Base-by-base conservation (phyloP, 1,140 invertebrate species). In the Procambarus clarkii region DNA sequence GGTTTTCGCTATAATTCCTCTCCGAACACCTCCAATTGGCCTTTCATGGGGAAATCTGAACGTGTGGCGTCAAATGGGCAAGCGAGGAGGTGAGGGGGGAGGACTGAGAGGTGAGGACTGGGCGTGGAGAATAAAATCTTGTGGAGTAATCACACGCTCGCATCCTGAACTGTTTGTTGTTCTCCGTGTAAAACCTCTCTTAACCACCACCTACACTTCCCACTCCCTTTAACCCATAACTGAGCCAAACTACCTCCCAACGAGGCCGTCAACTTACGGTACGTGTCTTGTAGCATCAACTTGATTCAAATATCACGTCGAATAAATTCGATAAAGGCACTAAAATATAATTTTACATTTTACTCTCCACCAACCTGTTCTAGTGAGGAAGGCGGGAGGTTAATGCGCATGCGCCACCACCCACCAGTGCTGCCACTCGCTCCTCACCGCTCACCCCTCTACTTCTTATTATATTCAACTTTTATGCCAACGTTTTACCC, bases 241-340 rank as follows among this genome's bases (percentile, higher is more conserved):
- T 24, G 48, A 76, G 15, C 69, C 8, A n/a, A 44, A 45, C 45
- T 64, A 11, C 11, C 24, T 2, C 5, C n/a, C 18, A 71, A 71
- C 46, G 21, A 9, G 2, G 2, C 2, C 21, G 8, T 45, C 60
- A 50, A 89, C 87, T 89, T 89, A 89, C 87, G 45, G 87, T 89
- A 69, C 44, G 87, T 82, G 46, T 89, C 87, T 82, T 89, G 87
- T 77, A 89, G 87, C 87, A 89, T 89, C 60, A 71, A 89, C 87
- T 81, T 60, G 79, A 71, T 18, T 50, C 87, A 79, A 58, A 64
- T 82, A 71, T 74, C 60, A 80, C 78, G 64, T 74, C 80, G 60
- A 74, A 71, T 82, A 80, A 89, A 89, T 83, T 89, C 79, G 79
- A 74, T 76, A 82, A 89, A 89, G 87, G 87, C 87, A 89, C 87